Evolutionary conservation across 2,113 vertebrate species (phyloP).

Genomic region (Macrotis lagotis): DNA sequence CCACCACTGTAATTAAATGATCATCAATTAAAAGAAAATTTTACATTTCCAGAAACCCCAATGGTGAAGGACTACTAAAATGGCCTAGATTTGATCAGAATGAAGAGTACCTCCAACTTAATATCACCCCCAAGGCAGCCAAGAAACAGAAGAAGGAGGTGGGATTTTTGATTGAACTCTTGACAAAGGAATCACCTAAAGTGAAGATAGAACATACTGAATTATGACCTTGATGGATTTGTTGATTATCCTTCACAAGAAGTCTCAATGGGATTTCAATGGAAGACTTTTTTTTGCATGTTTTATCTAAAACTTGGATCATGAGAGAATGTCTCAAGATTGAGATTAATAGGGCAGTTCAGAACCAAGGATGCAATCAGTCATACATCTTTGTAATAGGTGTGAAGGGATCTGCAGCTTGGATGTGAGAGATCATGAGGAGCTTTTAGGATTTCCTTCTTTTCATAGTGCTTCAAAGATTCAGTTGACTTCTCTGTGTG

Average conservation of each 20-base stretch:
- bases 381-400: not conserved
- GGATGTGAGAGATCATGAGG: not conserved
- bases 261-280: not conserved
- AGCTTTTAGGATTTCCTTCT: not conserved
- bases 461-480: not conserved
- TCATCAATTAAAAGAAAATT: not conserved
- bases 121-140: not conserved
- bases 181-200: not conserved
- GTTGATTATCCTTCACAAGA: not conserved
- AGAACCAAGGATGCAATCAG: not conserved
- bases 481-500: not conserved
- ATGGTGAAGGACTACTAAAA: constrained; percentile 52
- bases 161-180: constrained; percentile 63
- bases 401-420: not conserved
- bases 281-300: not conserved
- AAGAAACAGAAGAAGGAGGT: constrained; percentile 65
- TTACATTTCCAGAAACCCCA: constrained; percentile 69
- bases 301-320: not conserved
- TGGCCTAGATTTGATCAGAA: constrained; percentile 63
- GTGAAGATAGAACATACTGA: not conserved
- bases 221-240: not conserved
- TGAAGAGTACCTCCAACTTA: constrained; percentile 73
- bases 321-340: not conserved
- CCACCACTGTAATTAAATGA: not conserved
- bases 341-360: not conserved